Evolutionary conservation across 2,888 invertebrate species (phyloP), one percentile per base, ranked within the genome.

Genomic region (Cryptus armator): DNA sequence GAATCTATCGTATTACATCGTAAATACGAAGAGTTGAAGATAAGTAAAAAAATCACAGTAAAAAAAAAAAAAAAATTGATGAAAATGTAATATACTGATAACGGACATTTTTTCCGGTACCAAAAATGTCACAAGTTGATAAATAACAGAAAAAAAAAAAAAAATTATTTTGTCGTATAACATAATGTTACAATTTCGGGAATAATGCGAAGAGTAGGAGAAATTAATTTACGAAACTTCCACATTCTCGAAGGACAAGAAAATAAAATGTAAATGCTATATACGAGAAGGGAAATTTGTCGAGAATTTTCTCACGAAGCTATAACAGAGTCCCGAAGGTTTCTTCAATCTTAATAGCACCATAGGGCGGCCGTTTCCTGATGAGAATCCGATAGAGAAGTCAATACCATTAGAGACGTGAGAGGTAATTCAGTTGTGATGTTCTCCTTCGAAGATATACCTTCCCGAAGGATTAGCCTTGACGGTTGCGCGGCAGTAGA

Each of bases 351-450:
- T 62, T 46, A 10, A 68, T 37, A 48, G 71, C 68, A 44, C 44
- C 44, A 70, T 64, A 72, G 62, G 59, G 67, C 53, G 53, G 64
- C 37, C 32, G 37, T 51, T 77, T 48, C 81, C 70, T 78, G 84
- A 81, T 62, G 78, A 46, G 68, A 84, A 84, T 84, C 37, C 71
- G 72, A 78, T 68, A 44, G 51, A 72, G 46, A 72, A 67, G 78
- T 81, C 84, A 84, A 84, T 84, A 66, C 81, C 67, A 81, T 84
- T 84, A 81, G 68, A 68, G 72, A 68, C 53, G 16, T 19, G 72
- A 12, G 51, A 53, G 76, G 51, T 75, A 46, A 74, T 43, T 62
- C 48, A n/a, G 51, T 37, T 51, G 77, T 51, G 67, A 62, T 70
- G 51, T 24, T 53, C 32, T 7, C 32, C 32, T 43, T 71, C 78